Base-by-base conservation (phyloP, 1,140 invertebrate species). In the Solen grandis region DNA sequence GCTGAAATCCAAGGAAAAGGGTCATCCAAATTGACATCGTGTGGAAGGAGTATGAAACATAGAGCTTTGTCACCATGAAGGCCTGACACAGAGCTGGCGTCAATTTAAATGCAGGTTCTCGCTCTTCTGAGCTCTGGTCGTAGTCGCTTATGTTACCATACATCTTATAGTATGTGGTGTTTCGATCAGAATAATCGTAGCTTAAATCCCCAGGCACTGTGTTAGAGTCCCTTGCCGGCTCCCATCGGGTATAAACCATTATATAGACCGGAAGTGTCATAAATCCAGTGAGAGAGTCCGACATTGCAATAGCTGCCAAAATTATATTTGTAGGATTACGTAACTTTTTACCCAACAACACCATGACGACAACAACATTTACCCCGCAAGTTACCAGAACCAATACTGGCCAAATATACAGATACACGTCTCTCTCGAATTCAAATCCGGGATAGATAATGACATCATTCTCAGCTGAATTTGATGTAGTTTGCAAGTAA, bases 51-150 rank as follows among this genome's bases (percentile, higher is more conserved):
- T 78, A 59, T 0, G 65, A 60, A 14, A 78, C 13, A 27, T 62
- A 78, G 22, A 59, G 70, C 36, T 70, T 78, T 2, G 65, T 60
- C 5, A 78, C 57, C 76, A 78, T 78, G 54, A 78, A 78, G 19
- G 55, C 41, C 22, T 14, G 5, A 50, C 76, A 78, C 5, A 59
- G 41, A n/a, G 16, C 50, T 68, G 69, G 60, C 3, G 54, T 19
- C 16, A 78, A 33, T 2, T 3, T 3, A 19, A 62, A 69, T 22
- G n/a, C 52, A 8, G n/a, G n/a, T n/a, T n/a, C n/a, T n/a, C n/a
- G n/a, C n/a, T 62, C 65, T 1, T 13, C 1, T 2, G 13, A 38
- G 13, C 22, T 19, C 36, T 0, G 2, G 4, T 25, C 29, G 35
- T n/a, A 27, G 16, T 36, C 46, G 5, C n/a, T 5, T 19, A 0